phyloP scores from a whole-genome alignment of 2,797 vertebrate species.

The Synanceia verrucosa region DNA sequence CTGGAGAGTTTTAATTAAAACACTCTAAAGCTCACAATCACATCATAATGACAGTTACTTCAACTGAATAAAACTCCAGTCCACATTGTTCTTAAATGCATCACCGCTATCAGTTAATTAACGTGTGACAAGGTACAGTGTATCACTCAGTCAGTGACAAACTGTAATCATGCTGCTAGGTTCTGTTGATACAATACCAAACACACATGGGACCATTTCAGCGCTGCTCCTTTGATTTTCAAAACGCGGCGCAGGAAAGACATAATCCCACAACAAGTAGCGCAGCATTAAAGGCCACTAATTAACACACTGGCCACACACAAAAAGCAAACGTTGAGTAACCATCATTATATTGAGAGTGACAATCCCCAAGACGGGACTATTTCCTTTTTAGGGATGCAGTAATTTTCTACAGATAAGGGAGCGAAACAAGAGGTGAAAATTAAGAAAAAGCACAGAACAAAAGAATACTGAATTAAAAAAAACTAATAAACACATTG shows the following conservation, averaged over 20 bases:
- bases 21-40: constrained; percentile 49
- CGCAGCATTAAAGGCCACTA: constrained; percentile 72
- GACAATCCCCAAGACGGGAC: constrained; percentile 51
- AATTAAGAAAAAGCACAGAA: neutral
- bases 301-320: constrained; percentile 72
- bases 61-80: constrained; percentile 43
- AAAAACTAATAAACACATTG: constrained; percentile 16
- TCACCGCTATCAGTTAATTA: constrained; percentile 80
- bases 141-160: constrained; percentile 75
- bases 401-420: constrained; percentile 26
- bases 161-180: constrained; percentile 71
- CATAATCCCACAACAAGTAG: constrained; percentile 79
- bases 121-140: constrained; percentile 80
- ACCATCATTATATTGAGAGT: constrained; percentile 58
- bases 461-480: neutral
- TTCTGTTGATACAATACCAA: constrained; percentile 77
- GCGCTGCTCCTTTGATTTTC: constrained; percentile 72
- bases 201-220: constrained; percentile 73
- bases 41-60: constrained; percentile 54
- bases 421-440: constrained; percentile 8
- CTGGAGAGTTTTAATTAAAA: constrained; percentile 59
- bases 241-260: constrained; percentile 55
- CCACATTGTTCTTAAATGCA: constrained; percentile 52
- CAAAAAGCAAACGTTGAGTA: constrained; percentile 38
- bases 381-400: constrained; percentile 42